These are phyloP conservation scores for Hylyphantes graminicola DNA, from an alignment of 1,140 invertebrate species.

Conservation along the genomic window DNA sequence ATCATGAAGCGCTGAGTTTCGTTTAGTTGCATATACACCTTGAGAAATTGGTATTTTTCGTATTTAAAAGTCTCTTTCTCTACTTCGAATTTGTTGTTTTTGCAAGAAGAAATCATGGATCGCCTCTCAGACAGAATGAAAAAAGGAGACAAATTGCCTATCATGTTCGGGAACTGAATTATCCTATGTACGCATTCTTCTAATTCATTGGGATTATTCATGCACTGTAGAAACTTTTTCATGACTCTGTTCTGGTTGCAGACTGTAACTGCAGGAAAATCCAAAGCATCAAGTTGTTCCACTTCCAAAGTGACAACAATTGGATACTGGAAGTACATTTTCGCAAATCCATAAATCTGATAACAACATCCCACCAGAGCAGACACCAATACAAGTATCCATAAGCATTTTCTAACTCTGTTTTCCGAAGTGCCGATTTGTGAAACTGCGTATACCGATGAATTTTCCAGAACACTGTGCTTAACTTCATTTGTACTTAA, in stretches of 20 bases:
- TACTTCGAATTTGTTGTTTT: neutral
- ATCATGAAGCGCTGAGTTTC: neutral
- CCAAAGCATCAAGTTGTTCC: neutral
- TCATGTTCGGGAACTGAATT: too few species aligned
- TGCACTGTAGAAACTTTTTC: neutral
- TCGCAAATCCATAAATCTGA: conserved; percentile 2
- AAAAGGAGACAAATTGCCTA: neutral
- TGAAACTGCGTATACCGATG: conserved; percentile 21
- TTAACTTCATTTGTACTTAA: too few species aligned
- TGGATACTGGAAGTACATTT: conserved; percentile 19
- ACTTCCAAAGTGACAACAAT: neutral
- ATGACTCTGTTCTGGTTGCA: conserved; percentile 36
- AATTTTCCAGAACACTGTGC: neutral
- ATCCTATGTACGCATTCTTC: neutral
- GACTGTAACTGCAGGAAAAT: conserved; percentile 40
- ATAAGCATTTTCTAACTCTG: neutral
- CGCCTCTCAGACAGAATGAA: neutral
- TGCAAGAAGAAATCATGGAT: neutral
- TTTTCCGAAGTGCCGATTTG: neutral
- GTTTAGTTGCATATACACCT: neutral
- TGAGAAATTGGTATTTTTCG: neutral
- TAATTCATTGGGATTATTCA: neutral
- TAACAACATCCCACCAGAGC: conserved; percentile 4
- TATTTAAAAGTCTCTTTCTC: neutral
- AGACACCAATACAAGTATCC: conserved; percentile 4